Evolutionary conservation across 64 coral and sea anemone species (phyloP), one percentile per base, ranked within the genome.

Genomic region (Anthopleura sola): DNA sequence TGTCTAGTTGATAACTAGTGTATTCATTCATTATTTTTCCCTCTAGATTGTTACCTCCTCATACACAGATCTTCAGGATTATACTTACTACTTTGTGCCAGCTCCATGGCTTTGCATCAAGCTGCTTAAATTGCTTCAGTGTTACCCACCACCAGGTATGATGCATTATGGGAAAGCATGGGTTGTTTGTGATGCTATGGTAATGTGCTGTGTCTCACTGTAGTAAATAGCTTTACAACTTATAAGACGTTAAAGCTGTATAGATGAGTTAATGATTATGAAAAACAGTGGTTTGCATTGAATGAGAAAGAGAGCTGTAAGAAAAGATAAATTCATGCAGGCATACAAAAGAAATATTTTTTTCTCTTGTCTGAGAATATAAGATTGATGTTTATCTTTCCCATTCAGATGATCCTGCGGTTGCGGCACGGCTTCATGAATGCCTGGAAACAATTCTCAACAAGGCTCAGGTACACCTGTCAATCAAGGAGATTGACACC

Each of bases 61-160:
- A 0, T 99, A 99, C 60, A 99, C 97, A 48, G 97, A 99, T 55
- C 90, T 99, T 13, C 97, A 99, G 79, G 97, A 99, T 34, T 99
- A 99, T 74, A 99, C 97, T 2, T 99, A 99, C 75, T 99, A 99
- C 36, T 99, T 99, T 92, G 93, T 99, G 23, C 97, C 97, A 48
- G 97, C 97, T 36, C 97, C 97, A 2, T 99, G 97, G 97, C 93
- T 99, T 12, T 99, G 97, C 44, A 92, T 99, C 24, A 99, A 99
- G 75, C 84, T 99, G 1, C 79, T 99, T 2, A 99, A 99, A 66
- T 87, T 99, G 28, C 36, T 99, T 23, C 97, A 99, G 28, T 83
- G 87, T 24, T 99, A 99, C 31, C 92, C 97, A 56, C 84, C 97
- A 24, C 97, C 97, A 92, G 92, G 97, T 99, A 81, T 83, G 17